These are phyloP conservation scores for Peribatodes rhomboidaria DNA, from an alignment of 2,888 invertebrate genomes.

Conservation along the genomic window DNA sequence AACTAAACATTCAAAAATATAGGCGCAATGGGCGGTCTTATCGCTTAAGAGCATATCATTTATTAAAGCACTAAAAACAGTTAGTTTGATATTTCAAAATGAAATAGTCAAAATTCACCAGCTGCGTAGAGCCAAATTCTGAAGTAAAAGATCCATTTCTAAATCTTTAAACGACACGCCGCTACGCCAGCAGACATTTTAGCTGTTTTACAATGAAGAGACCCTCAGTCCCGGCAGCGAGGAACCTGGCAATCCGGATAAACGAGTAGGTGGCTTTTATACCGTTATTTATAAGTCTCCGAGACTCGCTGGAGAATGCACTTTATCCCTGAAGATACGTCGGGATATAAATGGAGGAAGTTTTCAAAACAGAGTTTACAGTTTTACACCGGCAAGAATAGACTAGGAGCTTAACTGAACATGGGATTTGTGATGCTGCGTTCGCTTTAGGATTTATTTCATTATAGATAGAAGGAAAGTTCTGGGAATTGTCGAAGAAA, in stretches of 20 bases:
- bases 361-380: conserved; percentile 36
- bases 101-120: too few species aligned
- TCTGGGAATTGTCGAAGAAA: too few species aligned
- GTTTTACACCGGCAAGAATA: conserved; percentile 12
- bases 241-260: conserved; percentile 16
- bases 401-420: not conserved
- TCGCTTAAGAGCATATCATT: too few species aligned
- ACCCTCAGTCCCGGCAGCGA: not conserved
- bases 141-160: not conserved
- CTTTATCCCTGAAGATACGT: conserved; percentile 31
- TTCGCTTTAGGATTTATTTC: not conserved
- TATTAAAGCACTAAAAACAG: too few species aligned
- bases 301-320: conserved; percentile 28
- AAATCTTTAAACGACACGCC: not conserved
- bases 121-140: too few species aligned
- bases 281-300: conserved; percentile 32
- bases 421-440: not conserved
- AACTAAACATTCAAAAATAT: too few species aligned
- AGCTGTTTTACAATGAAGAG: conserved; percentile 24
- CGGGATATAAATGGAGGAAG: conserved; percentile 35
- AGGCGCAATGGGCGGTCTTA: too few species aligned
- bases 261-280: conserved; percentile 24
- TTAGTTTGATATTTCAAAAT: too few species aligned
- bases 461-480: not conserved
- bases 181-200: conserved; percentile 17